Base-by-base conservation (phyloP, 2,113 vertebrate genomes). In the Microtus montanus region DNA sequence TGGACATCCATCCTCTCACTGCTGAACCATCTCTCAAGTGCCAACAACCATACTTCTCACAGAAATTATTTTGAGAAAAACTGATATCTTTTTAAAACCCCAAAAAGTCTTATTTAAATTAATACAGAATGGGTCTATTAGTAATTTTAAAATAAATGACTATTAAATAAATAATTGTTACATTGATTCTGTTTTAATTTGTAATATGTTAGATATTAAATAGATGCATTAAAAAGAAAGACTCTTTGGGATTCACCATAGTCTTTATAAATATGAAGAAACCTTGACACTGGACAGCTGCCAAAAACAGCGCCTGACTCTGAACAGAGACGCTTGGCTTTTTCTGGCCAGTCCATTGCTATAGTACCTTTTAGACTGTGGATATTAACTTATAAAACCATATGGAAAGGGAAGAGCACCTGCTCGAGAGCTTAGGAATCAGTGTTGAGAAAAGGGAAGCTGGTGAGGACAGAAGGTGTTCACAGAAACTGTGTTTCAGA, bases 61-160 rank as follows among this genome's bases (percentile, higher is more conserved):
- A 87, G 35, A 79, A 80, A 68, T 41, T 71, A 75, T 90, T 93
- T 90, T 94, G 58, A 44, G 17, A 70, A 49, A 83, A 92, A 38
- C 58, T 41, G 19, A 54, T 54, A 73, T 35, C 1, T 73, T 87
- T 26, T 35, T 71, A 71, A 74, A 44, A n/a, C 28, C 52, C 28
- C 61, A 66, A 66, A 68, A 79, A 33, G 52, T 38, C 1, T 79
- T 78, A n/a, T 47, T 41, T 68, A 73, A 68, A 3, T 80, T 85
- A 79, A 54, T 28, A 47, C 58, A 3, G 10, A 88, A 49, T 89
- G 26, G 19, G 15, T 22, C 82, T 73, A 41, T 52, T 61, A 1
- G 61, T 52, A 41, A 64, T 90, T 93, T 70, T 12, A 87, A 93
- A 70, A 83, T 83, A 83, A 35, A 83, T 87, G 15, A 33, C 19